Evolutionary conservation across 2,797 vertebrate genomes (phyloP), one percentile per base, ranked within the genome.

Genomic region (Rhinophrynus dorsalis): DNA sequence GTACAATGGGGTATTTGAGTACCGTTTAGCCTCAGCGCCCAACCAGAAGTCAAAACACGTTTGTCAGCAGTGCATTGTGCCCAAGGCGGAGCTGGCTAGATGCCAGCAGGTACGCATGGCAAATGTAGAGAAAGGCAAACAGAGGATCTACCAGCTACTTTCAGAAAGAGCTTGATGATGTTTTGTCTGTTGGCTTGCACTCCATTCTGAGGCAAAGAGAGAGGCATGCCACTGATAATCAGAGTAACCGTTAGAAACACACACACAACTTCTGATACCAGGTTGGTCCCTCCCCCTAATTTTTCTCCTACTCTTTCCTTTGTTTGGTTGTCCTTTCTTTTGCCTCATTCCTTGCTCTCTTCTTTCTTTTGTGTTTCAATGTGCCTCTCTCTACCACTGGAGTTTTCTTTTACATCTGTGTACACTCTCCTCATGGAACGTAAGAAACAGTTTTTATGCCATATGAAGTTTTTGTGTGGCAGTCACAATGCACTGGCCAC

Each of bases 101-200:
- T n/a, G n/a, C n/a, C n/a, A n/a, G n/a, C n/a, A n/a, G n/a, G n/a
- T n/a, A n/a, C n/a, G n/a, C n/a, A n/a, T n/a, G n/a, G 11, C 11
- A 38, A 9, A 12, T 6, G 1, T 17, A 42, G 18, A 42, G 8
- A 23, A 23, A 23, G 20, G 44, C 17, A 20, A 9, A 11, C 11
- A 11, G 13, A 21, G 12, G 10, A 13, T 1, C 17, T 23, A 54
- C 12, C 29, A 27, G 90, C 84, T 86, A 94, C 92, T 91, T 94
- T 94, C 10, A 94, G 92, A 77, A 94, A 94, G 40, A 94, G 90
- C 87, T 94, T 92, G 79, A 94, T 93, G 63, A 90, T 85, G 73
- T 91, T 89, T 13, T 93, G 91, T 76, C 79, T 85, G 4, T 91
- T 89, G 77, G 78, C 81, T 82, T 90, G 89, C 11, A 92, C 79